phyloP scores from a whole-genome alignment of 37 sponge, comb jelly and placozoan species.

The Bolinopsis microptera region DNA sequence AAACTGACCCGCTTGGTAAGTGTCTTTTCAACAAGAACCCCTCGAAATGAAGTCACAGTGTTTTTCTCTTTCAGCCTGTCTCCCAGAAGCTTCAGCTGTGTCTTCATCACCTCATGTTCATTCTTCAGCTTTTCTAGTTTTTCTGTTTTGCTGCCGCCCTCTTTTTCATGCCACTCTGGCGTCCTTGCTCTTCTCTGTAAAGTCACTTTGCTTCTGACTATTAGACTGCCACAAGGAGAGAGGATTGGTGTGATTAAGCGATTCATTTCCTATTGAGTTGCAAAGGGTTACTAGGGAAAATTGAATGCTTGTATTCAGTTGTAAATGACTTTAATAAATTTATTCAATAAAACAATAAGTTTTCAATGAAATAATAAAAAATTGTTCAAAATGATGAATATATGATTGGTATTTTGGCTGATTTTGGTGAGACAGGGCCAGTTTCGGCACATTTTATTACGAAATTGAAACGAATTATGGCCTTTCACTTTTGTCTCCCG shows the following conservation, averaged over 20 bases:
- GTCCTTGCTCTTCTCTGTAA: background rate
- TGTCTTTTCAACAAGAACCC: background rate
- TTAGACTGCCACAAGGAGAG: background rate
- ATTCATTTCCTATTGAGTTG: too few relatives aligned
- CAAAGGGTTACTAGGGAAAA: too few relatives aligned
- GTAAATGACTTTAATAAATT: too few relatives aligned
- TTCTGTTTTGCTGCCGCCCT: background rate
- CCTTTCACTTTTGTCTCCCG: too few relatives aligned
- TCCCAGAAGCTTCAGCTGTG: background rate
- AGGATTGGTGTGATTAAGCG: background rate
- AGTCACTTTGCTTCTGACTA: background rate
- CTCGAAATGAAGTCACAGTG: constrained; percentile 27
- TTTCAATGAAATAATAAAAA: too few relatives aligned
- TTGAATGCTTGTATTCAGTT: too few relatives aligned
- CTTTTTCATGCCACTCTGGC: constrained; percentile 22
- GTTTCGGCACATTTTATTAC: too few relatives aligned
- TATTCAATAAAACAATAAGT: too few relatives aligned
- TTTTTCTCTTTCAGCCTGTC: background rate
- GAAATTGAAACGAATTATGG: too few relatives aligned
- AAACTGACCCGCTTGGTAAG: background rate
- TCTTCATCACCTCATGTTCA: background rate
- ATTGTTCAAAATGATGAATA: too few relatives aligned
- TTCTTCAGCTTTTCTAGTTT: background rate
- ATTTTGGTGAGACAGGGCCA: too few relatives aligned
- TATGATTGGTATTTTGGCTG: too few relatives aligned